Base-by-base conservation (phyloP, 2,888 invertebrate genomes). In the Eupelmus urozonus region DNA sequence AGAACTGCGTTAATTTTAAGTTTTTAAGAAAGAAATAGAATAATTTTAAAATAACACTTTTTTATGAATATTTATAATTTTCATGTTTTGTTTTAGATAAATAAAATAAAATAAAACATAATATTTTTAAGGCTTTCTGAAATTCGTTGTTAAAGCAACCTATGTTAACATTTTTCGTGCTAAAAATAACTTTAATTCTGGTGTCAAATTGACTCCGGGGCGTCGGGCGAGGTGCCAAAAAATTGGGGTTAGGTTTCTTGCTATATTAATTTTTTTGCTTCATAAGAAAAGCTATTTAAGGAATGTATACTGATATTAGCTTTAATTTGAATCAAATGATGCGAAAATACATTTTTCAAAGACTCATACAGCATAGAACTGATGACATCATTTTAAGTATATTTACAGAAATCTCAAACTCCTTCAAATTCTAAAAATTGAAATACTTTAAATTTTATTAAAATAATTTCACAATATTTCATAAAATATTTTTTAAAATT, bases 121-220 rank as follows among this genome's bases (percentile, higher is more conserved):
- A n/a, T n/a, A 25, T 18, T 51, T 20, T 20, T 51, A 51, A 20
- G n/a, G 9, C 20, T 20, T 1, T 18, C 18, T 51, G 9, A 11
- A 51, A 20, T 65, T 55, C 27, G n/a, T 23, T n/a, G 42, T 23
- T 27, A 65, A 27, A 45, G 42, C 29, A 53, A 51, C 7, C 25
- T 16, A 51, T 70, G 53, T 63, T 27, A 70, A 76, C 60, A 70
- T 45, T 70, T 69, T 62, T 3, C 23, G n/a, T 23, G 55, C 45
- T 63, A 70, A 70, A 57, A 76, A 76, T 76, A 70, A 63, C 69
- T 40, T 76, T 63, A 63, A 76, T 76, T 70, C 53, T 63, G 63
- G 63, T 76, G 76, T 76, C 76, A 76, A 76, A 76, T 70, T 76
- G 70, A 76, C 70, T 70, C 63, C 42, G 29, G 34, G 55, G 45